A percentile compares a stretch with the other conserved stretches of the same genome.
phyloP scores from a whole-genome alignment of 2,888 invertebrate species.

The Lasiommata megera region DNA sequence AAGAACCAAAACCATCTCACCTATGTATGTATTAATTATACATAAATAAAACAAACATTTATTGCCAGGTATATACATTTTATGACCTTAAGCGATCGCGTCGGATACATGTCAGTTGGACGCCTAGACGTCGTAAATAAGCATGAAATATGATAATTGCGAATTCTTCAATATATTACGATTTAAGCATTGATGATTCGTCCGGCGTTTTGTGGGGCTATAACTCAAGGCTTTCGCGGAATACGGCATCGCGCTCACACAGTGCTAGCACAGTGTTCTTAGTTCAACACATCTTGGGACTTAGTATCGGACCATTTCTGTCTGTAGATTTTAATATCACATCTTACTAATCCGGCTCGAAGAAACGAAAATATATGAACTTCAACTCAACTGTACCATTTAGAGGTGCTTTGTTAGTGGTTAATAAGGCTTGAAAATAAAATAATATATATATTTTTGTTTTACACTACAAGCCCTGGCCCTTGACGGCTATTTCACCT shows the following conservation, averaged over 20 bases:
- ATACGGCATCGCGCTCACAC: conserved; percentile 32
- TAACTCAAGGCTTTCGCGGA: conserved; percentile 70
- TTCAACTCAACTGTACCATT: no score
- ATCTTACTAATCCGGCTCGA: no score
- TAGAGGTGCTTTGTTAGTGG: no score
- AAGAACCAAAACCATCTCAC: conserved; percentile 56
- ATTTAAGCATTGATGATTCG: conserved; percentile 79
- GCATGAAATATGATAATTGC: conserved; percentile 81
- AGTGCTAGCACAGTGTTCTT: no score
- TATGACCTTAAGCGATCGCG: conserved; percentile 66
- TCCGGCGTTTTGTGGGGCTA: conserved; percentile 75
- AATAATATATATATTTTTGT: no score
- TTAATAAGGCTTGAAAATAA: no score
- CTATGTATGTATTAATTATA: conserved; percentile 59
- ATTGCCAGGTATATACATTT: conserved; percentile 70
- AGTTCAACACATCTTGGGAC: no score
- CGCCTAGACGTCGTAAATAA: conserved; percentile 79
- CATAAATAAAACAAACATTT: conserved; percentile 67
- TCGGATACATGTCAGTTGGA: conserved; percentile 70
- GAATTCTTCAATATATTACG: conserved; percentile 80
- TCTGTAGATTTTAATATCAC: no score
- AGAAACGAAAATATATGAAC: no score
- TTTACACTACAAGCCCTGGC: no score
- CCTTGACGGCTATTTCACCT: no score
- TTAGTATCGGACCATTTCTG: no score